Evolutionary conservation across 1,140 invertebrate genomes (phyloP), one percentile per base, ranked within the genome.

Genomic region (Cyphomyrmex costatus): DNA sequence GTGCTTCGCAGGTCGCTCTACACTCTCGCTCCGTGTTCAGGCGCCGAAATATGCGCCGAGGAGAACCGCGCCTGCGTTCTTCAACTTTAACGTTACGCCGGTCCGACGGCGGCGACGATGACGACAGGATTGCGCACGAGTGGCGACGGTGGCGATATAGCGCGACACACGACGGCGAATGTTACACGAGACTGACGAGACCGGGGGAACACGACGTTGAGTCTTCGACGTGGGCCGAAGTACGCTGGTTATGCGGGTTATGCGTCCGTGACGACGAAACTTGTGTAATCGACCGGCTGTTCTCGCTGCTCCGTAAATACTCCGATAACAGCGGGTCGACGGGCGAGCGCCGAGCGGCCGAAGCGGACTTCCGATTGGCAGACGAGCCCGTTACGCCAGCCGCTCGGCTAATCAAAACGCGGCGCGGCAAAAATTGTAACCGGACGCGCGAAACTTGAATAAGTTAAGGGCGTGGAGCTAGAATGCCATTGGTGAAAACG

Each of bases 251-350:
- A 65, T 42, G 36, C 36, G 36, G 36, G 46, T 49, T 49, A 49
- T 27, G 24, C 56, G n/a, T n/a, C n/a, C 21, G 10, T 19, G 27
- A 49, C 46, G 36, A 3, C 36, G 36, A 3, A 42, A 78, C 46
- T 58, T 53, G 63, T 27, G 30, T 33, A 61, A 77, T 61, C 83
- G 84, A 76, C 60, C 68, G 82, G 53, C 58, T 79, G 49, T 66
- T 83, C 73, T 82, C 27, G 66, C 49, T 65, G 51, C 49, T 30
- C 36, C 8, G 2, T 8, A 42, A 42, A 42, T 42, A 42, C 36
- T 42, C 74, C 79, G 79, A 86, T 84, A 84, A 86, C 86, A 63
- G 30, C 58, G 61, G 58, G 65, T 12, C 73, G 60, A 27, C 74
- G 51, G 10, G 42, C 60, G 7, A 4, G 42, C 61, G 21, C 36